Percentiles rank a stretch among this genome's conserved stretches.
Evolutionary conservation across 1,140 invertebrate species (phyloP).

Genomic region (Idris sp.): DNA sequence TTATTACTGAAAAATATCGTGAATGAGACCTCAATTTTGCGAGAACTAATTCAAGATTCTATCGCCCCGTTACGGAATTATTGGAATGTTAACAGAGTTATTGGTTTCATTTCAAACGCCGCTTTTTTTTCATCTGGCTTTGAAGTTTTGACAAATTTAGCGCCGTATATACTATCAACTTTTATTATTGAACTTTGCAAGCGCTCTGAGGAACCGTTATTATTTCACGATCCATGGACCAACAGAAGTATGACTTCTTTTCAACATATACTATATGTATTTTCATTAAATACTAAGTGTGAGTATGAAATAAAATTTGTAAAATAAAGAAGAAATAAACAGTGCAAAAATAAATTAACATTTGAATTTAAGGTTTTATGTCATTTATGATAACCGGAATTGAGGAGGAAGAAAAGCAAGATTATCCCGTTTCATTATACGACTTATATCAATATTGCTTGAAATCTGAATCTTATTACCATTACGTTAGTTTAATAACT

Average conservation of each 20-base stretch:
- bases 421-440: slow-evolving; percentile 67
- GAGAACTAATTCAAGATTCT: slow-evolving; percentile 72
- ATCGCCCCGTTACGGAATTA: slow-evolving; percentile 70
- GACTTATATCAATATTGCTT: slow-evolving; percentile 69
- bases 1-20: slow-evolving; percentile 69
- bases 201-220: slow-evolving; percentile 64
- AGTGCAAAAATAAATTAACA: too few relatives aligned
- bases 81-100: slow-evolving; percentile 70
- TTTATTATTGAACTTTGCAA: slow-evolving; percentile 68
- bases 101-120: slow-evolving; percentile 70
- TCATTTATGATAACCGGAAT: slow-evolving; percentile 66
- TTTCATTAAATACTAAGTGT: slow-evolving; percentile 75
- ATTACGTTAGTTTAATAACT: slow-evolving; percentile 70
- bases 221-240: slow-evolving; percentile 73
- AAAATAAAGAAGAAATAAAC: too few relatives aligned
- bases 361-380: slow-evolving; percentile 70
- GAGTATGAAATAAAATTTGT: slow-evolving; percentile 19
- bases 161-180: slow-evolving; percentile 72
- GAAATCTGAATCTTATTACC: slow-evolving; percentile 68
- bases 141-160: slow-evolving; percentile 65
- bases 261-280: slow-evolving; percentile 69
- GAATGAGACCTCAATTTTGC: slow-evolving; percentile 66
- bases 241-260: slow-evolving; percentile 65
- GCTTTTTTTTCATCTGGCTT: slow-evolving; percentile 66
- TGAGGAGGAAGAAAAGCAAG: slow-evolving; percentile 62